These are phyloP conservation scores for Symphodus melops DNA, from an alignment of 2,113 vertebrate genomes.

Conservation along the genomic window DNA sequence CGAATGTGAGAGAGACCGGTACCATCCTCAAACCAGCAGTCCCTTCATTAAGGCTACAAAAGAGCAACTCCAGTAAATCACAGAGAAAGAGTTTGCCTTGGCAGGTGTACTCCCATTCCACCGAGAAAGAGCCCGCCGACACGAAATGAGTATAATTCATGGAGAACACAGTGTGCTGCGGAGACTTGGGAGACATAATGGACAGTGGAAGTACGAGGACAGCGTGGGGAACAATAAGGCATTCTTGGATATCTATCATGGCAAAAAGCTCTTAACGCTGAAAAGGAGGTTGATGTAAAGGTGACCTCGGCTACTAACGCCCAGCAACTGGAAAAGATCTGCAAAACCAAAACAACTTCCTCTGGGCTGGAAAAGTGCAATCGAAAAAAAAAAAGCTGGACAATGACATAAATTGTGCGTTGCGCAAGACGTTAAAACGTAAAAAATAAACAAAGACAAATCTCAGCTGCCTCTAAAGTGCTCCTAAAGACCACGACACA, in stretches of 20 bases:
- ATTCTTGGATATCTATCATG: slow-evolving; percentile 38
- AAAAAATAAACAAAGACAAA: not conserved
- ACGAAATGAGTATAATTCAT: slow-evolving; percentile 65
- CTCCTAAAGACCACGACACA: not conserved
- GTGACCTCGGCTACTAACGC: not conserved
- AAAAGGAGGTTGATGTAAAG: slow-evolving; percentile 27
- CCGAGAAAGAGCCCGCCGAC: slow-evolving; percentile 51
- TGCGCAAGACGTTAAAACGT: not conserved
- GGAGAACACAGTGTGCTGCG: slow-evolving; percentile 41
- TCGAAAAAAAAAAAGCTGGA: too few species aligned
- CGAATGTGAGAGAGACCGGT: slow-evolving; percentile 78
- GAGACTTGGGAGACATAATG: slow-evolving; percentile 36
- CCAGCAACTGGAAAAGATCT: not conserved
- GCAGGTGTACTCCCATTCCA: slow-evolving; percentile 78
- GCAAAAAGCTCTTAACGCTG: slow-evolving; percentile 27
- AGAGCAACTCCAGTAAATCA: slow-evolving; percentile 80
- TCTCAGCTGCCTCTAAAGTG: not conserved
- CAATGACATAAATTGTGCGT: not conserved
- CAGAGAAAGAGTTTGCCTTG: slow-evolving; percentile 70
- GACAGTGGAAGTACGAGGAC: slow-evolving; percentile 46
- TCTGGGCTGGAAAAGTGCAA: not conserved
- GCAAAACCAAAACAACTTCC: slow-evolving; percentile 7
- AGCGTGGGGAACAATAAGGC: slow-evolving; percentile 36
- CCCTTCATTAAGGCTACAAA: slow-evolving; percentile 79
- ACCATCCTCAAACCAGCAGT: slow-evolving; percentile 76